These are phyloP conservation scores for Oenanthe oenanthe DNA, from an alignment of 2,113 vertebrate genomes.

Conservation along the genomic window DNA sequence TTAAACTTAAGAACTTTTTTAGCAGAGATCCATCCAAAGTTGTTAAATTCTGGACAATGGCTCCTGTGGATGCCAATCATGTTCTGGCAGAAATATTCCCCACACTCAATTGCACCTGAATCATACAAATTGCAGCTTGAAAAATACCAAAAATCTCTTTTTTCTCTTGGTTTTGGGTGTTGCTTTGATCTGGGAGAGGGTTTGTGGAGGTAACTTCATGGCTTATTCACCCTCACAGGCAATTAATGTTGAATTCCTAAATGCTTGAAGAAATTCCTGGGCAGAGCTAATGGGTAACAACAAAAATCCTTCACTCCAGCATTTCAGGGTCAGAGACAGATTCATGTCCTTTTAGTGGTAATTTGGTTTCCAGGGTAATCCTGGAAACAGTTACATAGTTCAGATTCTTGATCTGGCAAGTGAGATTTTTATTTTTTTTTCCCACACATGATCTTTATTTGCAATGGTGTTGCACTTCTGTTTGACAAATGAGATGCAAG, in stretches of 20 bases:
- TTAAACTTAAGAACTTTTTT: not conserved
- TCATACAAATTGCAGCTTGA: not conserved
- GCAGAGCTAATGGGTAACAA: not conserved
- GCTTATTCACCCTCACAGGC: not conserved
- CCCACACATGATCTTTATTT: not conserved
- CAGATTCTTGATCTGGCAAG: not conserved
- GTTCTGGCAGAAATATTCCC: not conserved
- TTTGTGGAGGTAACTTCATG: not conserved
- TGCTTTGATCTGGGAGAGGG: not conserved
- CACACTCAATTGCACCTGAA: not conserved
- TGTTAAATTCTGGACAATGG: not conserved
- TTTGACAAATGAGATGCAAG: not conserved
- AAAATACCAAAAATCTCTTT: not conserved
- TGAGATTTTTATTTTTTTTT: not conserved
- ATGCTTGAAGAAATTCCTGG: not conserved
- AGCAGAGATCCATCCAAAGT: not conserved
- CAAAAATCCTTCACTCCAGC: not conserved
- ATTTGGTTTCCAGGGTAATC: not conserved
- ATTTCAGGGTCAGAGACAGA: constrained; percentile 1
- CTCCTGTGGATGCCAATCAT: not conserved
- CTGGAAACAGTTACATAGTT: constrained; percentile 11
- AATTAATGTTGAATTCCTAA: not conserved
- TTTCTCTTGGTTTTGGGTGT: not conserved
- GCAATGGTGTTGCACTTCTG: not conserved
- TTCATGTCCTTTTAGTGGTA: not conserved